A percentile compares a stretch with the other conserved stretches of the same genome.
Evolutionary conservation across 2,888 invertebrate species (phyloP).

Genomic region (Aphodius granarius): DNA sequence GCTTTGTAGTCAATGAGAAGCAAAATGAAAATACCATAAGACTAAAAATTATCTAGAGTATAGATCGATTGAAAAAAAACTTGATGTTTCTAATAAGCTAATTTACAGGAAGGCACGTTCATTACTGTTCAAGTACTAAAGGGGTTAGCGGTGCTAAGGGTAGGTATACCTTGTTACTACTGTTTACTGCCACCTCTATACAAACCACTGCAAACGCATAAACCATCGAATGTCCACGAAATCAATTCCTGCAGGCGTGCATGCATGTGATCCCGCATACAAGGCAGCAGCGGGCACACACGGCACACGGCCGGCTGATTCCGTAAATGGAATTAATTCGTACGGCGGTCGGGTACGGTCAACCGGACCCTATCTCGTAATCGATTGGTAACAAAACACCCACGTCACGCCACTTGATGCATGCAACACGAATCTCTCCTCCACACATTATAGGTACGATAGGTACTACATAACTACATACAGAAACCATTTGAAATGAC

Average conservation of each 20-base stretch:
- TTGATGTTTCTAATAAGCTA: too few species aligned
- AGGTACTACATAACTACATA: too few species aligned
- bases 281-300: neutral
- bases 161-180: neutral
- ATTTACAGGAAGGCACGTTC: too few species aligned
- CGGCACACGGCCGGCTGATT: neutral
- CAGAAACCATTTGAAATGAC: too few species aligned
- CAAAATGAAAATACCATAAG: too few species aligned
- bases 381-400: slow-evolving; percentile 18
- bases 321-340: slow-evolving; percentile 12
- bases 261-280: slow-evolving; percentile 1
- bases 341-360: slow-evolving; percentile 7
- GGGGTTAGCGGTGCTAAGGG: neutral
- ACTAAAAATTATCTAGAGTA: too few species aligned
- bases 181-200: neutral
- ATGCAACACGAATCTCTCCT: slow-evolving; percentile 4
- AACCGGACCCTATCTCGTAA: slow-evolving; percentile 12
- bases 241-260: neutral
- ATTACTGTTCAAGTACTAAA: too few species aligned
- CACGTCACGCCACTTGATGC: slow-evolving; percentile 19
- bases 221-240: neutral
- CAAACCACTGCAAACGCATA: neutral
- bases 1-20: neutral
- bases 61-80: too few species aligned
- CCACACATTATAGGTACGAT: too few species aligned